A percentile compares a stretch with the other conserved stretches of the same genome.
Evolutionary conservation across 1,140 invertebrate genomes (phyloP).

Genomic region (Sogatella furcifera): DNA sequence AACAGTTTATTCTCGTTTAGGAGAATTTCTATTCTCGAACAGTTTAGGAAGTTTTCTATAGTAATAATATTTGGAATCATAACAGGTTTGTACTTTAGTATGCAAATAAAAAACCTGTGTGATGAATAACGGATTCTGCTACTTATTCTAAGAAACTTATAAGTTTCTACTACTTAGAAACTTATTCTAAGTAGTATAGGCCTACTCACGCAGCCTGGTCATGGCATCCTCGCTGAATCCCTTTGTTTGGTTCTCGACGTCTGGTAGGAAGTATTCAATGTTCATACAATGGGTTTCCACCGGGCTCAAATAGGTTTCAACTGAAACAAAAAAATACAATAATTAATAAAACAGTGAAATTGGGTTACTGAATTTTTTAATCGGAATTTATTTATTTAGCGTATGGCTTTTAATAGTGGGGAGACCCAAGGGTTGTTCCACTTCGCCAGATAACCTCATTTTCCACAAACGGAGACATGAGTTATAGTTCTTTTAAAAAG

Average conservation of each 20-base stretch:
- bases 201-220: slow-evolving; percentile 72
- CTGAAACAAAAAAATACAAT: slow-evolving; percentile 43
- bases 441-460: too few relatives aligned
- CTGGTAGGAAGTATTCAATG: slow-evolving; percentile 85
- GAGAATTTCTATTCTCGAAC: too few relatives aligned
- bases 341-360: too few relatives aligned
- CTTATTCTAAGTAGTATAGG: background rate
- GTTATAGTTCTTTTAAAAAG: too few relatives aligned
- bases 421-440: too few relatives aligned
- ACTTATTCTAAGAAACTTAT: too few relatives aligned
- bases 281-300: slow-evolving; percentile 91
- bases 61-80: background rate
- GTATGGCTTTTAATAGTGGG: too few relatives aligned
- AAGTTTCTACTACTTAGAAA: too few relatives aligned
- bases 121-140: background rate
- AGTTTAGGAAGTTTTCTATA: background rate
- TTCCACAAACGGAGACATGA: too few relatives aligned
- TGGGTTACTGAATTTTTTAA: too few relatives aligned
- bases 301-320: slow-evolving; percentile 80
- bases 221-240: slow-evolving; percentile 72
- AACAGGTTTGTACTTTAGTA: background rate
- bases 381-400: too few relatives aligned
- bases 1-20: too few relatives aligned
- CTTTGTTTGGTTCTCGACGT: slow-evolving; percentile 70
- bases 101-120: background rate